Percentiles rank a stretch among this genome's conserved stretches.
Conservation (phyloP, 2,797 vertebrate species). For the Urosaurus nigricauda region DNA sequence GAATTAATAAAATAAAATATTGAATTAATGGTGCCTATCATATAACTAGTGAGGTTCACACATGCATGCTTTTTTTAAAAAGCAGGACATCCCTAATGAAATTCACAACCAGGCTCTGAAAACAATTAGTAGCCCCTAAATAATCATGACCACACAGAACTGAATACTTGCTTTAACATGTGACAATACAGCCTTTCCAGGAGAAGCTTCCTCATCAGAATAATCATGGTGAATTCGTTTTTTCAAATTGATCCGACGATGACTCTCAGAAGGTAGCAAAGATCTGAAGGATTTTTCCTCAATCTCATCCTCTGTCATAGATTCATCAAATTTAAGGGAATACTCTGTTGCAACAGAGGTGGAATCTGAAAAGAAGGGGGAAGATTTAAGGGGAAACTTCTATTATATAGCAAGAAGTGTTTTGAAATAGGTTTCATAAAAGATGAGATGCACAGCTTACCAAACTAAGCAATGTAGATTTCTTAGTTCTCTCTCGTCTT, state of each 20-base stretch:
- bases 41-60: no score
- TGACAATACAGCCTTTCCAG: conserved; percentile 76
- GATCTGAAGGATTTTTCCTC: conserved; percentile 96
- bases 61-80: no score
- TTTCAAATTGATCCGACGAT: conserved; percentile 91
- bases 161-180: conserved; percentile 75
- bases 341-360: conserved; percentile 90
- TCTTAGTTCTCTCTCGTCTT: not conserved
- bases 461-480: not conserved
- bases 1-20: no score
- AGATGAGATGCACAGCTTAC: not conserved
- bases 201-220: conserved; percentile 88
- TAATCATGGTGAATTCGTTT: conserved; percentile 86
- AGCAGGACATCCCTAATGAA: not conserved
- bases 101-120: not conserved
- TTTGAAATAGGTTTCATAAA: not conserved
- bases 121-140: no score
- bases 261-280: conserved; percentile 93
- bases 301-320: conserved; percentile 95
- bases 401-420: not conserved
- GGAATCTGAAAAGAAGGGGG: conserved; percentile 77
- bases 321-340: conserved; percentile 95
- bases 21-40: no score
- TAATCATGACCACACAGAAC: not conserved
- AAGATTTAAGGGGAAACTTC: conserved; percentile 1